Percentiles rank a stretch among this genome's conserved stretches.
phyloP scores from a whole-genome alignment of 2,797 vertebrate genomes.

The Myotis pilosus region DNA sequence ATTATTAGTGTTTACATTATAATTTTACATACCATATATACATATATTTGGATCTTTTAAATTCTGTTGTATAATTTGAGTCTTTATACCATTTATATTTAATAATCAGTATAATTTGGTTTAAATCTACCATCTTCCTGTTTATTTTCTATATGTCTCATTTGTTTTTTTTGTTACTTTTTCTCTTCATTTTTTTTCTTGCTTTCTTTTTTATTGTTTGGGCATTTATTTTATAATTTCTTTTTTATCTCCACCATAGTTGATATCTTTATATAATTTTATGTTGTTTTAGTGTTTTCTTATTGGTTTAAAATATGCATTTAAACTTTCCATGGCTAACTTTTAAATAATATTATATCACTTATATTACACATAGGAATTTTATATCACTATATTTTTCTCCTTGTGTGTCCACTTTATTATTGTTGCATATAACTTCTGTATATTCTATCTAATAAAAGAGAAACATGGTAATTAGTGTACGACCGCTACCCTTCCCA shows the following conservation, averaged over 20 bases:
- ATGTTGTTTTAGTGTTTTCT: background rate
- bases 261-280: background rate
- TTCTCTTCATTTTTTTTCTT: background rate
- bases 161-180: background rate
- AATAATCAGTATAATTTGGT: too few relatives aligned
- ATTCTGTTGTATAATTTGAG: too few relatives aligned
- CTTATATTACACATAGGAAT: background rate
- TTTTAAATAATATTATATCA: background rate
- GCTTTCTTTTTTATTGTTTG: background rate
- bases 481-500: too few relatives aligned
- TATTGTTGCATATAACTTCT: background rate
- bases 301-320: background rate
- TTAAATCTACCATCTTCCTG: background rate
- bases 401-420: background rate
- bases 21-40: too few relatives aligned
- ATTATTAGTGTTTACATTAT: too few relatives aligned
- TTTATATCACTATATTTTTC: background rate
- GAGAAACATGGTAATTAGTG: too few relatives aligned
- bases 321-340: background rate
- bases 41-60: too few relatives aligned
- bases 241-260: background rate
- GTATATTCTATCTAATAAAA: too few relatives aligned
- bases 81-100: too few relatives aligned
- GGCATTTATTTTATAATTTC: background rate
- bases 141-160: background rate